Evolutionary conservation across 2,113 vertebrate genomes (phyloP).

Genomic region (Engraulis encrasicolus): DNA sequence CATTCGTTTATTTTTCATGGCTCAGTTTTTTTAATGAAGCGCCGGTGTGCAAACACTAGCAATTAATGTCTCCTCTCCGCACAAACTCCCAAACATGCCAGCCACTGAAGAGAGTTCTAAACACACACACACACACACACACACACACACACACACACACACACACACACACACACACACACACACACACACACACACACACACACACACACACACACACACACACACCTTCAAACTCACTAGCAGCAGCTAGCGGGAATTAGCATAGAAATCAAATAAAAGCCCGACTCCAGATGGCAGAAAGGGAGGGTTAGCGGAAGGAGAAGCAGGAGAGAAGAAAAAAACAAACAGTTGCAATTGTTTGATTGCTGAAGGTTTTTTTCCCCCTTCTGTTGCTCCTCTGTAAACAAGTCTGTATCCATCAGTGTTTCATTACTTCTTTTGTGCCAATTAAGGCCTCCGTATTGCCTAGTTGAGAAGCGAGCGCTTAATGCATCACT

Average conservation of each 20-base stretch:
- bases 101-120: not conserved
- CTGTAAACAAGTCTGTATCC: conserved; percentile 63
- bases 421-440: conserved; percentile 60
- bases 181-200: too few relatives aligned
- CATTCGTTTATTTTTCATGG: conserved; percentile 24
- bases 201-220: too few relatives aligned
- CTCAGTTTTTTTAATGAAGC: conserved; percentile 48
- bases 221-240: conserved; percentile 18
- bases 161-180: too few relatives aligned
- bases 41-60: conserved; percentile 29
- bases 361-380: conserved; percentile 50
- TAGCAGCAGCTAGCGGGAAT: conserved; percentile 39
- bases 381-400: conserved; percentile 46
- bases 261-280: conserved; percentile 70
- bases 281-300: conserved; percentile 49
- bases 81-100: conserved; percentile 36
- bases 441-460: not conserved
- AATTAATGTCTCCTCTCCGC: conserved; percentile 17
- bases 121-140: too few relatives aligned
- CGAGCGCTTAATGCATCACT: not conserved
- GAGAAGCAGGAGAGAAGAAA: too few relatives aligned
- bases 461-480: not conserved
- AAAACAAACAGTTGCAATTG: conserved; percentile 40
- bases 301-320: conserved; percentile 43
- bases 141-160: too few relatives aligned